phyloP scores from a whole-genome alignment of 2,113 vertebrate species.

The Nannospalax galili region DNA sequence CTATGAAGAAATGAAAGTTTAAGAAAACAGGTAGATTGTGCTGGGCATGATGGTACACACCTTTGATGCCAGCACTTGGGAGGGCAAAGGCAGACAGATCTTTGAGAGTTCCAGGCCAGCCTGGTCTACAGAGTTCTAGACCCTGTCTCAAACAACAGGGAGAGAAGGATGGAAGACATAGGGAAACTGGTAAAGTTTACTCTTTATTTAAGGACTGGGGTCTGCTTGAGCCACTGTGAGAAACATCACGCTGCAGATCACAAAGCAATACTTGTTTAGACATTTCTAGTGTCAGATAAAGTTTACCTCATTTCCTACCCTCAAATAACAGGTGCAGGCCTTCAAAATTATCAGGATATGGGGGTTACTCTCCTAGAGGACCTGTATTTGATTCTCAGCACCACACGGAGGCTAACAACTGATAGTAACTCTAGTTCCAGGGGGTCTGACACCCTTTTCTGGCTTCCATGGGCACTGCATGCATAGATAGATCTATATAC shows the following conservation, averaged over 20 bases:
- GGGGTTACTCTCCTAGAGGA: neutral
- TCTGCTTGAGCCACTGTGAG: neutral
- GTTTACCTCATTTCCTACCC: neutral
- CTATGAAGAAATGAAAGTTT: neutral
- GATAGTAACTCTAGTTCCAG: too few relatives aligned
- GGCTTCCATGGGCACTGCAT: too few relatives aligned
- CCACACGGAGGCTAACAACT: too few relatives aligned
- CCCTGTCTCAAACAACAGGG: neutral
- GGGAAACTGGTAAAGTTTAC: slow-evolving; percentile 2
- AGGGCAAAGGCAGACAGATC: neutral
- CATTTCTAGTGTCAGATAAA: slow-evolving; percentile 20
- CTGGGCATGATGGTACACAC: neutral
- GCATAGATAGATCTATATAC: too few relatives aligned
- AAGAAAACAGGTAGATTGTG: neutral
- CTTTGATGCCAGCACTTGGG: neutral
- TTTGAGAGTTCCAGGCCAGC: neutral
- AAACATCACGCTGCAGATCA: neutral
- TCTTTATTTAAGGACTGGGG: slow-evolving; percentile 9
- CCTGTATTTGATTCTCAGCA: too few relatives aligned
- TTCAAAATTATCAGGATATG: neutral
- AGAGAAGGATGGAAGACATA: neutral
- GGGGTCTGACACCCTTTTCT: too few relatives aligned
- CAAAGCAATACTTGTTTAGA: neutral
- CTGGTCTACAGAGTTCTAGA: neutral
- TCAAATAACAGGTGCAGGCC: neutral